Conservation (phyloP, 1,140 invertebrate species). For the Zaprionus africanus region DNA sequence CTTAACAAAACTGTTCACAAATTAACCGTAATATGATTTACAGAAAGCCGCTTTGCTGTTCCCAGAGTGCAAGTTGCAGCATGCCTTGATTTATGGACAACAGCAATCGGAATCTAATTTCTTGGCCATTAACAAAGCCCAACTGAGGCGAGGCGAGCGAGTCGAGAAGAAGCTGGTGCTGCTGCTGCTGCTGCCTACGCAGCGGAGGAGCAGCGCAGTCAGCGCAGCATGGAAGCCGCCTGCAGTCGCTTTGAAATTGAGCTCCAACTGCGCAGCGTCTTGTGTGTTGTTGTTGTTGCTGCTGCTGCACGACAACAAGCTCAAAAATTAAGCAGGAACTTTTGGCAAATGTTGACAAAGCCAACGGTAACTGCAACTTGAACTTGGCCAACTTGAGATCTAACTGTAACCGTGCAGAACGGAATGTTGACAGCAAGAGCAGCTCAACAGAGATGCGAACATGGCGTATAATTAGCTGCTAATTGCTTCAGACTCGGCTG, state of each 20-base stretch:
- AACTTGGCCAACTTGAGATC: slow-evolving; percentile 40
- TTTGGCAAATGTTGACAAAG: slow-evolving; percentile 74
- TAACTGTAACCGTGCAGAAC: slow-evolving; percentile 59
- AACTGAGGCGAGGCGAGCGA: slow-evolving; percentile 18
- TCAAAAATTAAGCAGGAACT: slow-evolving; percentile 50
- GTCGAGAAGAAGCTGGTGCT: slow-evolving; percentile 4
- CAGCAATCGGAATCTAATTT: slow-evolving; percentile 80
- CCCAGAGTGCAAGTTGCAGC: slow-evolving; percentile 41
- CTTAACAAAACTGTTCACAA: slow-evolving; percentile 77
- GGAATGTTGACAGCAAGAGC: slow-evolving; percentile 38
- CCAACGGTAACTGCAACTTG: slow-evolving; percentile 61
- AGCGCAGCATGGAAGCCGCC: slow-evolving; percentile 39
- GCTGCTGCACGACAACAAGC: slow-evolving; percentile 30
- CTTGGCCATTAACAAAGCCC: slow-evolving; percentile 77
- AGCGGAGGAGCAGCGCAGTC: slow-evolving; percentile 11
- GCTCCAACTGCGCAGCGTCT: slow-evolving; percentile 32
- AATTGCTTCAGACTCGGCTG: slow-evolving; percentile 52
- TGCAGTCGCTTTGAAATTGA: slow-evolving; percentile 35
- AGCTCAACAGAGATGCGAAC: slow-evolving; percentile 29
- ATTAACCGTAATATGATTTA: slow-evolving; percentile 78
- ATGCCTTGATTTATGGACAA: slow-evolving; percentile 73
- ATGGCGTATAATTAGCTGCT: slow-evolving; percentile 75
- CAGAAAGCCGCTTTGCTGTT: slow-evolving; percentile 58
- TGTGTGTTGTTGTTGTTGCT: slow-evolving; percentile 23
- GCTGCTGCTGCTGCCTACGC: slow-evolving; percentile 50